Conservation (phyloP, 2,797 vertebrate genomes). For the Pangasius djambal region DNA sequence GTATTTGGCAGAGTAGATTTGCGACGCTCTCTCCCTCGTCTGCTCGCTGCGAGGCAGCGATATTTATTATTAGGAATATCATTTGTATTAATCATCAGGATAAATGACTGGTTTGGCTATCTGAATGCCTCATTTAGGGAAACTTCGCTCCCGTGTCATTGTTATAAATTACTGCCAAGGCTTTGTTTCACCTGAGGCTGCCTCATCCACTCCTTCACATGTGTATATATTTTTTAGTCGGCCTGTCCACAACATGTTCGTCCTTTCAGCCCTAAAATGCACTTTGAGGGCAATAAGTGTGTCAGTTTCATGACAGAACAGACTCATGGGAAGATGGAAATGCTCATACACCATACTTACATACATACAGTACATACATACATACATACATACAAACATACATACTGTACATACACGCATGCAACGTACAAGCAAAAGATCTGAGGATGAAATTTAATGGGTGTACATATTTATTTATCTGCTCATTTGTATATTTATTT, state of each 20-base stretch:
- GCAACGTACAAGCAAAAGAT: conserved; percentile 18
- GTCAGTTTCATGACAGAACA: conserved; percentile 69
- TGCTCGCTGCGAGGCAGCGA: conserved; percentile 75
- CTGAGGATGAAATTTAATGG: conserved; percentile 33
- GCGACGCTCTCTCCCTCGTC: conserved; percentile 43
- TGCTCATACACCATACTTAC: conserved; percentile 27
- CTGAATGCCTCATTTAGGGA: conserved; percentile 99
- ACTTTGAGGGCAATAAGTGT: conserved; percentile 75
- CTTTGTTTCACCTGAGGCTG: conserved; percentile 92
- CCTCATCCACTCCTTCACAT: conserved; percentile 74
- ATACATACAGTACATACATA: background rate
- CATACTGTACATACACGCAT: background rate
- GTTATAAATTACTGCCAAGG: conserved; percentile 98
- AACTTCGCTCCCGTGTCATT: conserved; percentile 98
- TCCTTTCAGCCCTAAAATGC: conserved; percentile 69
- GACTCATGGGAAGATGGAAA: conserved; percentile 59
- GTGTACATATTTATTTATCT: conserved; percentile 32
- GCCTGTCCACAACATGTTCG: conserved; percentile 2
- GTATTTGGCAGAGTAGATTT: conserved; percentile 45
- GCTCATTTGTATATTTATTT: conserved; percentile 19
- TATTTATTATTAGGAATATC: conserved; percentile 99
- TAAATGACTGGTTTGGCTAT: conserved; percentile 99
- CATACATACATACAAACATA: background rate
- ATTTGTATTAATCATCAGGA: conserved; percentile 99
- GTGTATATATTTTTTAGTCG: conserved; percentile 43